phyloP scores from a whole-genome alignment of 2,888 invertebrate genomes.

The Tricholauxania praeusta region DNA sequence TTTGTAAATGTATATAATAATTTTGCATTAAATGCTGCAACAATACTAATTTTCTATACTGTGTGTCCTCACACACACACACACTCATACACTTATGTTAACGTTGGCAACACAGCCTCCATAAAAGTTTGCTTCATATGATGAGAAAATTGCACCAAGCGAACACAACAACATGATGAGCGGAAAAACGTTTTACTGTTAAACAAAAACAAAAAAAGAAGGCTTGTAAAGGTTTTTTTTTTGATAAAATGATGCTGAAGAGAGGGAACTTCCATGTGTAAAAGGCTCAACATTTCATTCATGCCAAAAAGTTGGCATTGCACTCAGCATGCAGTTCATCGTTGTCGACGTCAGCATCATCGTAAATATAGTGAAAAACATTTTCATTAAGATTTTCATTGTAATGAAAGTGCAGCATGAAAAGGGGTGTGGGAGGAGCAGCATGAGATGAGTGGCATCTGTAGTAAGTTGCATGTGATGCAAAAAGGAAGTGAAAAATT shows the following conservation, averaged over 20 bases:
- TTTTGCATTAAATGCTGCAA: slow-evolving; percentile 47
- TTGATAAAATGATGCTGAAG: neutral
- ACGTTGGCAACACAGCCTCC: neutral
- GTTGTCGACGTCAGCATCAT: neutral
- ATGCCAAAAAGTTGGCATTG: slow-evolving; percentile 15
- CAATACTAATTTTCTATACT: slow-evolving; percentile 22
- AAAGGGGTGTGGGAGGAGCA: neutral
- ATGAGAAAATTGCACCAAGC: neutral
- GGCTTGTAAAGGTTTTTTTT: neutral
- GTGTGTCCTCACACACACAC: slow-evolving; percentile 1
- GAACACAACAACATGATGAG: slow-evolving; percentile 6
- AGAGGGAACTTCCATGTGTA: neutral
- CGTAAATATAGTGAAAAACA: slow-evolving; percentile 18
- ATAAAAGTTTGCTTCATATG: neutral
- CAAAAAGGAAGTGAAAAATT: neutral
- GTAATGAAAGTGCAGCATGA: neutral
- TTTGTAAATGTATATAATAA: slow-evolving; percentile 37
- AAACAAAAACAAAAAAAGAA: neutral
- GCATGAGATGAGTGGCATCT: neutral
- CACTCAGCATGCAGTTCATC: neutral
- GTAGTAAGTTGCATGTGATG: neutral
- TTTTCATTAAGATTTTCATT: slow-evolving; percentile 38
- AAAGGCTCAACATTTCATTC: slow-evolving; percentile 27
- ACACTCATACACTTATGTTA: neutral
- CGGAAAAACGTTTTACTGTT: neutral